Evolutionary conservation across 37 sponge, comb jelly and placozoan genomes (phyloP).

Genomic region (Amphimedon queenslandica): DNA sequence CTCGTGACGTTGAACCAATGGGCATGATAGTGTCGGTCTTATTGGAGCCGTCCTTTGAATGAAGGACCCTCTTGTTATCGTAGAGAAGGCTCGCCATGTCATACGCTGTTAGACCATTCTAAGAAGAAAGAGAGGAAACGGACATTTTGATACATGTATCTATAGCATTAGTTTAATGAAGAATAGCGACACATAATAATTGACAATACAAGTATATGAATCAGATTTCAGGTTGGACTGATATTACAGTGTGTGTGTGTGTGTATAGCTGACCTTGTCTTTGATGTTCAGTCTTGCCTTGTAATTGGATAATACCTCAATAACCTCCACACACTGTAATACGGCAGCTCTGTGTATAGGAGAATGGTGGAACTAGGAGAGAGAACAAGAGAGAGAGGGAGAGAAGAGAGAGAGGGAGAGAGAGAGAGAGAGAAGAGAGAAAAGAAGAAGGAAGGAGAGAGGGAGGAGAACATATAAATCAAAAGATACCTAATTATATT

Average conservation of each 20-base stretch:
- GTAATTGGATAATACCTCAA: background rate
- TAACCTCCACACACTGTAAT: conserved; percentile 2
- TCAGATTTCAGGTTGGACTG: background rate
- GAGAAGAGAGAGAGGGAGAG: too few relatives aligned
- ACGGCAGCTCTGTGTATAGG: conserved; percentile 11
- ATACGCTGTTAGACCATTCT: conserved; percentile 11
- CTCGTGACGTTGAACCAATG: background rate
- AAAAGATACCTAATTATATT: background rate
- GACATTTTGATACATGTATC: too few relatives aligned
- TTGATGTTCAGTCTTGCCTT: background rate
- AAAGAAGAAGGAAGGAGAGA: too few relatives aligned
- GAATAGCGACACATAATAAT: too few relatives aligned
- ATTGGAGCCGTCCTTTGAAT: background rate
- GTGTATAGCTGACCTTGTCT: too few relatives aligned
- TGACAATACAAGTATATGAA: too few relatives aligned
- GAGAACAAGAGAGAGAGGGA: background rate
- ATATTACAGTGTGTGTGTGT: background rate
- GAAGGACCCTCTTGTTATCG: conserved; percentile 15
- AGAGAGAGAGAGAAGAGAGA: background rate
- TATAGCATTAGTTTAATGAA: too few relatives aligned
- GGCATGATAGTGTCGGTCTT: background rate
- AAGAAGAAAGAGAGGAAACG: background rate
- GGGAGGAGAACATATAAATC: background rate
- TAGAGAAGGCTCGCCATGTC: conserved; percentile 19
- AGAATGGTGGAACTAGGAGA: background rate